Evolutionary conservation across 2,888 invertebrate genomes (phyloP).

Genomic region (Deilephila elpenor): DNA sequence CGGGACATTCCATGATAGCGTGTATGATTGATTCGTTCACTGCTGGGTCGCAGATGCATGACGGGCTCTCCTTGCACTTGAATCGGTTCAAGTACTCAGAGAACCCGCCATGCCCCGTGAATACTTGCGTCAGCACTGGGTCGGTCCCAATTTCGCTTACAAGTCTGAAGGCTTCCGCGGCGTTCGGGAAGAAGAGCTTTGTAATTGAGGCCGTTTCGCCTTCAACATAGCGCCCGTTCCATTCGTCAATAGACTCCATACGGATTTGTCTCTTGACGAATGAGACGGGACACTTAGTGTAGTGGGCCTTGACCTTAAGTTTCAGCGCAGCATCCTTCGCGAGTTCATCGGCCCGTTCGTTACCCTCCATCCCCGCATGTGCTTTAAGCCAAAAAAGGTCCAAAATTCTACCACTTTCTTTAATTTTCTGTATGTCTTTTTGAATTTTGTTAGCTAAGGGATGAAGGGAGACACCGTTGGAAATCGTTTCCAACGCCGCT

Average conservation of each 20-base stretch:
- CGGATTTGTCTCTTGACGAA: constrained; percentile 21
- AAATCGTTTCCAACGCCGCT: constrained; percentile 27
- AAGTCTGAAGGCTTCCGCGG: background rate
- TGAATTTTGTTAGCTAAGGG: background rate
- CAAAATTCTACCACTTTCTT: background rate
- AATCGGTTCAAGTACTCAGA: constrained; percentile 35
- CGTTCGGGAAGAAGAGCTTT: constrained; percentile 36
- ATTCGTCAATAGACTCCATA: constrained; percentile 21
- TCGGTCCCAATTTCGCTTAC: background rate
- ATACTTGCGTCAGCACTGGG: background rate
- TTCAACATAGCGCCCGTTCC: constrained; percentile 29
- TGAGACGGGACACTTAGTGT: constrained; percentile 25
- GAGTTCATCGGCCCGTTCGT: constrained; percentile 34
- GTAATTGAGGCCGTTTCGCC: constrained; percentile 30
- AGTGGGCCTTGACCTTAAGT: background rate
- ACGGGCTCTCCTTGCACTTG: constrained; percentile 35
- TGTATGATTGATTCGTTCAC: background rate
- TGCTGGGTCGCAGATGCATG: constrained; percentile 36
- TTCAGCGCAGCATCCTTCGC: constrained; percentile 31
- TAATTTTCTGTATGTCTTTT: background rate
- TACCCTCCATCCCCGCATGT: constrained; percentile 33
- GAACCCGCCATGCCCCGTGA: constrained; percentile 38
- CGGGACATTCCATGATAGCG: background rate
- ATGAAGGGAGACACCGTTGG: background rate
- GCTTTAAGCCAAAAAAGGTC: constrained; percentile 36